Conservation (phyloP, 2,888 invertebrate genomes). For the Xestia ashworthii region DNA sequence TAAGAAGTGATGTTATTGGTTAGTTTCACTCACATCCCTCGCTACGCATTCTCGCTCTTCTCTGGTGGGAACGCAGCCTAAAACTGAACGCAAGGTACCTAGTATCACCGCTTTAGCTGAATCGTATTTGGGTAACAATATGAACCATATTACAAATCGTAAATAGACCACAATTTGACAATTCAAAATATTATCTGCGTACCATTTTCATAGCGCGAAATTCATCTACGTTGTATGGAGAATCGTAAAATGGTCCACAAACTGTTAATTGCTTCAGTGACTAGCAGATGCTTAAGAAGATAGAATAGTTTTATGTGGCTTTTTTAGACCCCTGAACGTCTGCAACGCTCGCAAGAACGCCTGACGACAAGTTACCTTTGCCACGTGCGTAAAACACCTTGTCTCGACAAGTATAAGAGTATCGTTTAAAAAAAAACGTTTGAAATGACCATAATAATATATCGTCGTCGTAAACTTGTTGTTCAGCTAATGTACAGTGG, state of each 20-base stretch:
- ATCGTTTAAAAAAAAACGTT: not conserved
- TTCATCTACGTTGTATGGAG: not conserved
- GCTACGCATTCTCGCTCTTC: too few species aligned
- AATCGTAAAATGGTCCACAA: not conserved
- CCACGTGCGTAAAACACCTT: not conserved
- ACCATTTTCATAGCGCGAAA: not conserved
- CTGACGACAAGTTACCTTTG: not conserved
- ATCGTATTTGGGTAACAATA: not conserved
- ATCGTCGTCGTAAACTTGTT: not conserved
- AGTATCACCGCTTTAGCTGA: not conserved
- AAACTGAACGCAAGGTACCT: not conserved
- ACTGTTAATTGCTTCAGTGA: not conserved
- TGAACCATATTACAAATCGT: not conserved
- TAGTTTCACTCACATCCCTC: too few species aligned
- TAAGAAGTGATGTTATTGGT: too few species aligned
- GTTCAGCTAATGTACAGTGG: slow-evolving; percentile 26
- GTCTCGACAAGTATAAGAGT: not conserved
- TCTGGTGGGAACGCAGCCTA: too few species aligned
- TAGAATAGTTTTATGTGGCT: not conserved
- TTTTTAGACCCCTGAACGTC: not conserved
- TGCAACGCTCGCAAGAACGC: not conserved
- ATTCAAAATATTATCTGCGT: not conserved
- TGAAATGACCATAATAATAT: not conserved
- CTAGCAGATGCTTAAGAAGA: not conserved
- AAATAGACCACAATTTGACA: not conserved